Conservation (phyloP, 2,113 vertebrate genomes). For the Aegithalos caudatus region DNA sequence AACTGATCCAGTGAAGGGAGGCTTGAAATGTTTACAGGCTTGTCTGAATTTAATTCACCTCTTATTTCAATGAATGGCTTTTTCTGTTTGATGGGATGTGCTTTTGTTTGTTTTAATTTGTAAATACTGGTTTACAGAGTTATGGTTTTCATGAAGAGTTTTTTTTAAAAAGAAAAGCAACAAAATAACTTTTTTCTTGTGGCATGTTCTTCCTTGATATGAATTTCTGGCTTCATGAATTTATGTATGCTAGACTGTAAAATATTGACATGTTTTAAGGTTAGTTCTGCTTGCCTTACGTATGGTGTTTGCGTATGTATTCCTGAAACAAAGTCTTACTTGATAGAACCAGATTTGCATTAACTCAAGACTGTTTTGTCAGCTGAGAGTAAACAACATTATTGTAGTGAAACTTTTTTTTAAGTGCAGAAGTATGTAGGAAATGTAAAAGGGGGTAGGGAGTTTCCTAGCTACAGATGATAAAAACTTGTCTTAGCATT, state of each 20-base stretch:
- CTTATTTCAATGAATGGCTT: neutral
- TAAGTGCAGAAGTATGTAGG: neutral
- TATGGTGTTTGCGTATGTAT: neutral
- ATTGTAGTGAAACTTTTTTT: neutral
- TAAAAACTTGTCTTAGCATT: neutral
- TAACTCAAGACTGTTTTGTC: neutral
- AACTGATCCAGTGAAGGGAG: neutral
- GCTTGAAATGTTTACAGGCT: constrained; percentile 21
- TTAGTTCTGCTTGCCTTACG: neutral
- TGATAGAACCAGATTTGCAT: neutral
- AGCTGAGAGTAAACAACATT: neutral
- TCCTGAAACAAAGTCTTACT: neutral
- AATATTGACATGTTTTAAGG: neutral
- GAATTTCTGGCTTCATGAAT: neutral
- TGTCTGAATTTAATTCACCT: constrained; percentile 7
- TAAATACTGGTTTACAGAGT: neutral
- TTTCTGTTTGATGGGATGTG: neutral
- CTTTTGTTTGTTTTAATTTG: neutral
- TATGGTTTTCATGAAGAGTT: neutral
- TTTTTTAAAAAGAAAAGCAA: neutral
- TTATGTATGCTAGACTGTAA: constrained; percentile 1
- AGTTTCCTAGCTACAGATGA: neutral
- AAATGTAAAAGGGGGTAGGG: neutral
- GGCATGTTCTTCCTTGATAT: neutral
- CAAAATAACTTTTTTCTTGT: neutral